Evolutionary conservation across 1,140 invertebrate species (phyloP).

Genomic region (Rhysida immarginata): DNA sequence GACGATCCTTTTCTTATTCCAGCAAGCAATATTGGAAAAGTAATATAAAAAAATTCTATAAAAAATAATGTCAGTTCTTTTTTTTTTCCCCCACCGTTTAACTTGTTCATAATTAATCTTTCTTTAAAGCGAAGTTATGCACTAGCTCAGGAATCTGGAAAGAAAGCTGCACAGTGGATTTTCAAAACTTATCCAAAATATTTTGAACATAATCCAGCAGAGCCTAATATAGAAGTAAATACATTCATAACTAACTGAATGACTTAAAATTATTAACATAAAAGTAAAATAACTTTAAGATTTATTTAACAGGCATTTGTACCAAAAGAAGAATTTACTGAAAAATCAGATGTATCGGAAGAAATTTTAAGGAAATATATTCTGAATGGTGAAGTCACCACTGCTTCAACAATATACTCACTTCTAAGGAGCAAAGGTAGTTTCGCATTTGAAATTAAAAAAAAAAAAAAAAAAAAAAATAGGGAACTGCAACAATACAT

Average conservation of each 20-base stretch:
- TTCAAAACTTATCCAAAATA: conserved; percentile 53
- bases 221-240: conserved; percentile 42
- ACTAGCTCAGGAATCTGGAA: conserved; percentile 66
- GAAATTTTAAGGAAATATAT: neutral
- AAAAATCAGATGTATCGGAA: neutral
- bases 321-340: neutral
- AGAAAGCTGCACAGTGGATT: conserved; percentile 72
- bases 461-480: too few species aligned
- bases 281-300: neutral
- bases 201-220: conserved; percentile 53
- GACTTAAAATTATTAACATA: neutral
- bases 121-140: conserved; percentile 48
- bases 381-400: neutral
- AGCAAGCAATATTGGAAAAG: conserved; percentile 41
- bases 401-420: too few species aligned
- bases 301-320: neutral
- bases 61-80: too few species aligned
- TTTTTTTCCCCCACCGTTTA: neutral
- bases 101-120: neutral
- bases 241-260: neutral
- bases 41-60: too few species aligned
- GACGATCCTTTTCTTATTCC: conserved; percentile 82
- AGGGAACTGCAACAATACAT: too few species aligned
- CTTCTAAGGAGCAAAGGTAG: too few species aligned
- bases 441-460: too few species aligned